Percentiles rank a stretch among this genome's conserved stretches.
phyloP scores from a whole-genome alignment of 1,140 invertebrate genomes.

The Pristionchus pacificus region DNA sequence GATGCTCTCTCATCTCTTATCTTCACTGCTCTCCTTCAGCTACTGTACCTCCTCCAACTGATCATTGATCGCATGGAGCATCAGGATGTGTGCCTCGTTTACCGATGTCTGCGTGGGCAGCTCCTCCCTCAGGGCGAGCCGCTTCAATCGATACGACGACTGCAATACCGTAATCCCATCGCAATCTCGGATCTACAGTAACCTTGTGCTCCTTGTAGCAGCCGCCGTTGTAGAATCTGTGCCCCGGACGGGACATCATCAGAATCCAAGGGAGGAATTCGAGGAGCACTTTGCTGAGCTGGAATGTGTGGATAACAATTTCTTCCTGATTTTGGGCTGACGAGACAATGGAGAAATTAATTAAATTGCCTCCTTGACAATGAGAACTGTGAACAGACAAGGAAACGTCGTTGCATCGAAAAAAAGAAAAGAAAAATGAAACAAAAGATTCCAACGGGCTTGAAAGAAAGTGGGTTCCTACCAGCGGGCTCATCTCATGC shows the following conservation, averaged over 20 bases:
- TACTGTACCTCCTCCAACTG: conserved; percentile 19
- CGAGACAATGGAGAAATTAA: too few species aligned
- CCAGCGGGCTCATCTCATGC: conserved; percentile 87
- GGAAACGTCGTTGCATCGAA: too few species aligned
- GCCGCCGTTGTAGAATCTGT: conserved; percentile 64
- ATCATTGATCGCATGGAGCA: conserved; percentile 25
- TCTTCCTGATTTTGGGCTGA: too few species aligned
- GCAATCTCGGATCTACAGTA: too few species aligned
- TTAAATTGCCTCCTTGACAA: too few species aligned
- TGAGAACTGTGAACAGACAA: too few species aligned
- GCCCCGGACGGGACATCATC: conserved; percentile 83
- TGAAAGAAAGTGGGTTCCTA: conserved; percentile 56
- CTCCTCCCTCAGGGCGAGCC: conserved; percentile 3
- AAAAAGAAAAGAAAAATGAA: conserved; percentile 19
- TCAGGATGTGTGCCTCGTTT: conserved; percentile 31
- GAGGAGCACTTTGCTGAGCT: conserved; percentile 85
- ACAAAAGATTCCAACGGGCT: background rate
- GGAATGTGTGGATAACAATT: too few species aligned
- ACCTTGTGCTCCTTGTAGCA: background rate
- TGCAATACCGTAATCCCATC: too few species aligned
- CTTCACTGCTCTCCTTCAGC: background rate
- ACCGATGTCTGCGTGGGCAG: conserved; percentile 23
- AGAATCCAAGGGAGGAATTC: conserved; percentile 91
- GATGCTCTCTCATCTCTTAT: conserved; percentile 1
- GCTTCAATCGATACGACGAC: background rate